These are phyloP conservation scores for Ochropleura leucogaster DNA, from an alignment of 2,888 invertebrate species.

Conservation along the genomic window DNA sequence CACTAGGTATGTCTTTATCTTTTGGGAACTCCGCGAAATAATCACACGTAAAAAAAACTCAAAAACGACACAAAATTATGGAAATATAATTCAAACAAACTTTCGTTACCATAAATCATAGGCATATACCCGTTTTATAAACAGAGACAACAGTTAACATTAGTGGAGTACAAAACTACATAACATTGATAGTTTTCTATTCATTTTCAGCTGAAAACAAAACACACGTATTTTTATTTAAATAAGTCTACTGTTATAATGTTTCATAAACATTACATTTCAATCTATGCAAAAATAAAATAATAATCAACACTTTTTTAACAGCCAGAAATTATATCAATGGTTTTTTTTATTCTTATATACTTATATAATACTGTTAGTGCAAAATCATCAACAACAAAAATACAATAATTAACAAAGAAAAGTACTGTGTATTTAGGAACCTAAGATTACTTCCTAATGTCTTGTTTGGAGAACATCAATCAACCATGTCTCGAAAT, in stretches of 20 bases:
- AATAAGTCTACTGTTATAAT: neutral
- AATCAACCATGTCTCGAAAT: too few relatives aligned
- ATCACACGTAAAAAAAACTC: neutral
- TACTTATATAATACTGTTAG: conserved; percentile 59
- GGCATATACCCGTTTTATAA: neutral
- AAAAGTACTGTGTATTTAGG: conserved; percentile 45
- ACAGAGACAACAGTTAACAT: neutral
- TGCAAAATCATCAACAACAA: conserved; percentile 29
- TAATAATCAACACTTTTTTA: conserved; percentile 1
- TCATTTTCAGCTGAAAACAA: conserved; percentile 4
- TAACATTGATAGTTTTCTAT: neutral
- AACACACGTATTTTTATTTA: conserved; percentile 9
- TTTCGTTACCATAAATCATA: neutral
- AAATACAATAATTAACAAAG: conserved; percentile 9
- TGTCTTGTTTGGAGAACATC: too few relatives aligned
- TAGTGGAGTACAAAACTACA: conserved; percentile 16
- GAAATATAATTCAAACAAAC: neutral
- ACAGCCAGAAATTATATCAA: neutral
- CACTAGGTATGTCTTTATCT: too few relatives aligned
- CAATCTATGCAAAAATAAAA: neutral
- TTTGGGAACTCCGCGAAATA: neutral
- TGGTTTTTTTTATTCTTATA: conserved; percentile 13
- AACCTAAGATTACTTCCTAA: conserved; percentile 28
- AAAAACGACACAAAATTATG: neutral
- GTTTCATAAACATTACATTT: neutral